Conservation (phyloP, 2,113 vertebrate species). For the Colistium nudipinnis region DNA sequence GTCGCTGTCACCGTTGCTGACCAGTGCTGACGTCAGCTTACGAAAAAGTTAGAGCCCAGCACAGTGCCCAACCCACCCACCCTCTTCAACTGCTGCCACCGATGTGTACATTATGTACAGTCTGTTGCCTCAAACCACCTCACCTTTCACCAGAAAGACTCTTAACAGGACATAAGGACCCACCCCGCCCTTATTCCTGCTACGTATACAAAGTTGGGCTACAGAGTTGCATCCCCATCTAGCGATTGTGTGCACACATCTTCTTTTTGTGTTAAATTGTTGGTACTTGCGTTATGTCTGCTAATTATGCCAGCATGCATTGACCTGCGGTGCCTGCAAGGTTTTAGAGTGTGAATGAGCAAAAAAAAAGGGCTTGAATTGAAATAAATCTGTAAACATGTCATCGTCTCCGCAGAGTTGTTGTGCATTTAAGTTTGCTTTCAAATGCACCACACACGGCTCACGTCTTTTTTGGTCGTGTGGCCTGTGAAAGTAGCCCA, state of each 20-base stretch:
- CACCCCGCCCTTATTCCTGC: constrained; percentile 4
- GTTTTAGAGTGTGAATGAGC: constrained; percentile 58
- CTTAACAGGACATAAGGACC: background rate
- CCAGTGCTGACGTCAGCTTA: constrained; percentile 88
- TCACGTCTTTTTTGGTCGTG: constrained; percentile 13
- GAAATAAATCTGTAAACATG: constrained; percentile 60
- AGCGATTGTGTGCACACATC: background rate
- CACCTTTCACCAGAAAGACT: constrained; percentile 12
- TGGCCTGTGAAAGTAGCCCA: background rate
- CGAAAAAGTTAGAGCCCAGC: constrained; percentile 87
- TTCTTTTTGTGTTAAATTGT: constrained; percentile 6
- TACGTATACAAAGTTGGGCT: constrained; percentile 27
- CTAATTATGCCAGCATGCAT: constrained; percentile 51
- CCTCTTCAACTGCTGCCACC: constrained; percentile 21
- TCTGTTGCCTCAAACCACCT: constrained; percentile 28
- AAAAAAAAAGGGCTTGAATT: constrained; percentile 46
- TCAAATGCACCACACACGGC: too few species aligned
- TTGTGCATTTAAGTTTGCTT: background rate
- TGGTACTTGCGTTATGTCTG: constrained; percentile 42
- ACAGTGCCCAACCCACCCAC: background rate
- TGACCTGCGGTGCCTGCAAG: constrained; percentile 46
- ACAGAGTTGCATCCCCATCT: constrained; percentile 20
- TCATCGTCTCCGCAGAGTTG: constrained; percentile 5
- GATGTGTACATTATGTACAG: constrained; percentile 41
- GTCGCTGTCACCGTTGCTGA: constrained; percentile 88